Evolutionary conservation across 2,797 vertebrate species (phyloP), one percentile per base, ranked within the genome.

Genomic region (Ceyx erithaca): DNA sequence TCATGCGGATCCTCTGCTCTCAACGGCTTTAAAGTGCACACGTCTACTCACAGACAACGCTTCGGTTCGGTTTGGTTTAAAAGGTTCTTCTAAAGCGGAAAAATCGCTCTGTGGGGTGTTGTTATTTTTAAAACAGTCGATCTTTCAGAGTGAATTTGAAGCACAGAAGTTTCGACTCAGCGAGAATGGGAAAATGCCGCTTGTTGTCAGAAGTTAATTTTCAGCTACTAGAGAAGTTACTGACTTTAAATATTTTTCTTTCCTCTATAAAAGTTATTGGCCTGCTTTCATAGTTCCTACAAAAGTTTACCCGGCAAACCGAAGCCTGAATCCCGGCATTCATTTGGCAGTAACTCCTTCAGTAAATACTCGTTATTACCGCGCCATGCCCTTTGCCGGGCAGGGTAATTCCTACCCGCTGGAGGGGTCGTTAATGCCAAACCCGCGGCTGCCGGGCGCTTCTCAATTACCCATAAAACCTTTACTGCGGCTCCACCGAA

Each of bases 171-270:
- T 82, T 41, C 92, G 66, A 83, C 49, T 62, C 46, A 14, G 4
- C 37, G 31, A 76, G 80, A 17, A 66, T 5, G 55, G 21, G 33
- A 45, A 73, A 87, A 71, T 28, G 64, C 80, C 33, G 7, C 37
- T 58, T 43, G 63, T 23, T 80, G 75, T 76, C 72, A 55, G 61
- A 73, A 37, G 69, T 23, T 66, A 89, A 76, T 95, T 95, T 90
- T 85, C 80, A 77, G 70, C 83, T 73, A 40, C 59, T 55, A 80
- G 71, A 86, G 63, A 81, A 81, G 62, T 87, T 63, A 59, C 15
- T 35, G 45, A 59, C 78, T 96, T 89, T 31, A 89, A 88, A 62
- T 79, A 51, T 87, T 90, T 92, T 89, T 80, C 61, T 87, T 86
- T 72, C 67, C 55, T 41, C 62, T 73, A 66, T 75, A 89, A 96